Conservation (phyloP, 2,797 vertebrate species). For the Rhinatrema bivittatum region DNA sequence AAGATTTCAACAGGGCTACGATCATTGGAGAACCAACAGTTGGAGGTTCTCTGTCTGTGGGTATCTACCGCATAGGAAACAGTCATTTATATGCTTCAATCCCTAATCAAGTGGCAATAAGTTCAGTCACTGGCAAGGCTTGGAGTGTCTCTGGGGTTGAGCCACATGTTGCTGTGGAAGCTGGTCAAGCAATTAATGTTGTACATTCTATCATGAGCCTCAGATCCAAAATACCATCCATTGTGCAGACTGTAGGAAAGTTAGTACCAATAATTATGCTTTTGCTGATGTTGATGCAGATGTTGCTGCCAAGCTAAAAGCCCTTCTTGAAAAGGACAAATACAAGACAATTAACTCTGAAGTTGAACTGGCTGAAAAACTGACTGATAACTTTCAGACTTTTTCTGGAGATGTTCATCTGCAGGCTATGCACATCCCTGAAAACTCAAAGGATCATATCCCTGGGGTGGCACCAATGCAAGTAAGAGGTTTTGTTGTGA, state of each 20-base stretch:
- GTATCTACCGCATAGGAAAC: constrained; percentile 68
- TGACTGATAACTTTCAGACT: constrained; percentile 65
- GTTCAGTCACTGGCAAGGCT: constrained; percentile 66
- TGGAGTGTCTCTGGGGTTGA: constrained; percentile 81
- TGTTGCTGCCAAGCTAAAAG: constrained; percentile 62
- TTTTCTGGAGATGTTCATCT: constrained; percentile 77
- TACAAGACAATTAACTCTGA: constrained; percentile 69
- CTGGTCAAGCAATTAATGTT: constrained; percentile 60
- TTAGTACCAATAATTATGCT: constrained; percentile 83
- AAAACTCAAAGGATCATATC: constrained; percentile 55
- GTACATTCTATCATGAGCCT: constrained; percentile 70
- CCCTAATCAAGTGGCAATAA: constrained; percentile 76
- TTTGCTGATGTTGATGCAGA: constrained; percentile 58
- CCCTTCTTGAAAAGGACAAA: constrained; percentile 33
- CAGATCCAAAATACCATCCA: constrained; percentile 62
- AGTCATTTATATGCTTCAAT: constrained; percentile 76
- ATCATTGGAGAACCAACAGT: constrained; percentile 75
- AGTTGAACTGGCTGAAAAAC: constrained; percentile 60
- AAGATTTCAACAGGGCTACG: constrained; percentile 71
- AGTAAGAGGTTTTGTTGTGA: too few relatives aligned
- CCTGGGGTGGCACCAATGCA: constrained; percentile 72
- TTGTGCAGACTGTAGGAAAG: constrained; percentile 63
- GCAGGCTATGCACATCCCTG: constrained; percentile 61
- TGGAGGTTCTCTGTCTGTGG: constrained; percentile 73
- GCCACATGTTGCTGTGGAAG: constrained; percentile 63